Percentiles rank a stretch among this genome's conserved stretches.
Evolutionary conservation across 2,797 vertebrate genomes (phyloP).

Genomic region (Chanos chanos): DNA sequence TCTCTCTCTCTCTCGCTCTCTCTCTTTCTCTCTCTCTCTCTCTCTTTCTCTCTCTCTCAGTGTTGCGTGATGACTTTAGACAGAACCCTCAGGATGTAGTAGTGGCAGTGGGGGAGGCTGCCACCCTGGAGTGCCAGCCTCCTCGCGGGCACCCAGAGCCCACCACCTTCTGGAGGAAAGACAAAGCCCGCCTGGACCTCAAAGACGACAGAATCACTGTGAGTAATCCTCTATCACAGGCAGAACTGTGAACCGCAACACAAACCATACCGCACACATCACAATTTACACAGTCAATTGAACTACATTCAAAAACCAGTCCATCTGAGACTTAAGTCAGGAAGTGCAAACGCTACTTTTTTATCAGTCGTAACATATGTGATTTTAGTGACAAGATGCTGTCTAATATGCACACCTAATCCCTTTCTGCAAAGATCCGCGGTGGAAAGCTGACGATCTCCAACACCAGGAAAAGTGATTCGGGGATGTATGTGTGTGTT

Average conservation of each 20-base stretch:
- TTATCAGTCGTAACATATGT: background rate
- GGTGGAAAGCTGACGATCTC: slow-evolving; percentile 93
- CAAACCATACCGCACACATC: too few relatives aligned
- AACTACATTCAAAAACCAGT: background rate
- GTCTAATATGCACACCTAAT: background rate
- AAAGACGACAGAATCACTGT: slow-evolving; percentile 90
- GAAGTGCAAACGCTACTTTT: background rate
- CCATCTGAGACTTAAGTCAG: background rate
- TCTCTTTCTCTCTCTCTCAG: slow-evolving; percentile 58
- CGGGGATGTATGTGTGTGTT: slow-evolving; percentile 91
- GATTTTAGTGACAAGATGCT: background rate
- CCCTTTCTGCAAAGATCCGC: slow-evolving; percentile 74
- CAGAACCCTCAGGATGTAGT: slow-evolving; percentile 91
- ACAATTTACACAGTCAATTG: background rate
- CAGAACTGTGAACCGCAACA: background rate
- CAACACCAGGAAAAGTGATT: slow-evolving; percentile 85
- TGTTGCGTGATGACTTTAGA: slow-evolving; percentile 92
- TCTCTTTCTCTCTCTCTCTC: background rate
- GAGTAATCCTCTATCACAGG: slow-evolving; percentile 33
- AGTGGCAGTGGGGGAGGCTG: slow-evolving; percentile 89
- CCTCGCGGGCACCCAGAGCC: slow-evolving; percentile 94
- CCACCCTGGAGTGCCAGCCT: slow-evolving; percentile 88
- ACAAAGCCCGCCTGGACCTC: slow-evolving; percentile 86
- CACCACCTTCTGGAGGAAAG: slow-evolving; percentile 94
- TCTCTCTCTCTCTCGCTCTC: background rate